Percentiles rank a stretch among this genome's conserved stretches.
phyloP scores from a whole-genome alignment of 2,888 invertebrate species.

The Drosophila nr. fundita region DNA sequence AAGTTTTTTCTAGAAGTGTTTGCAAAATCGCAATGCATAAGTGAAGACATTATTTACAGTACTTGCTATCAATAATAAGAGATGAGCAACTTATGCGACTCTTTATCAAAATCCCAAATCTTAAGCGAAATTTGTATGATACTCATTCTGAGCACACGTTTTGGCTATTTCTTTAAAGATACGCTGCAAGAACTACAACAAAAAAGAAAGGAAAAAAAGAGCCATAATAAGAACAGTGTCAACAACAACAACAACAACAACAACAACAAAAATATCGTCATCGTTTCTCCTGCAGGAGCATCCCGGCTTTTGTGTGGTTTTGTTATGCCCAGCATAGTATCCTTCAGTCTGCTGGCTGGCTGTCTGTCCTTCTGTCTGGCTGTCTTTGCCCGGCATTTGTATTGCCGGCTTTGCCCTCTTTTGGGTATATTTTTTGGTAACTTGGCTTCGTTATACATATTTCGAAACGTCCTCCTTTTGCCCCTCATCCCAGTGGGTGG shows the following conservation, averaged over 20 bases:
- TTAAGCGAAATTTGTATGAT: constrained; percentile 18
- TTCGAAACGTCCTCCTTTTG: constrained; percentile 39
- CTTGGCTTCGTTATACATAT: constrained; percentile 66
- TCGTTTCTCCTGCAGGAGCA: constrained; percentile 37
- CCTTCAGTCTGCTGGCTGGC: constrained; percentile 53
- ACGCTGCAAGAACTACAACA: constrained; percentile 21
- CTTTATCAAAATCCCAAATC: neutral
- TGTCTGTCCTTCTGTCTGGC: constrained; percentile 50
- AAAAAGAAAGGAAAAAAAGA: neutral
- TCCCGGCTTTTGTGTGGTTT: constrained; percentile 72
- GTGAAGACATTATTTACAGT: neutral
- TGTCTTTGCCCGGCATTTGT: constrained; percentile 52
- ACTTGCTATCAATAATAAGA: neutral
- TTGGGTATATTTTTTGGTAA: constrained; percentile 36
- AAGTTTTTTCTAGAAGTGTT: neutral
- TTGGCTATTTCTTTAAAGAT: constrained; percentile 16
- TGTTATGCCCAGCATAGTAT: constrained; percentile 71
- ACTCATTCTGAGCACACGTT: constrained; percentile 22
- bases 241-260: constrained; percentile 19
- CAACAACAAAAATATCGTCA: constrained; percentile 11
- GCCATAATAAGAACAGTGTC: constrained; percentile 4
- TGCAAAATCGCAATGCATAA: neutral
- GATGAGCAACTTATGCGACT: neutral
- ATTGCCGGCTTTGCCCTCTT: constrained; percentile 38
- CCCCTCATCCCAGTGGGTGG: constrained; percentile 42